phyloP scores from a whole-genome alignment of 2,797 vertebrate genomes.

The Poecilia wingei region DNA sequence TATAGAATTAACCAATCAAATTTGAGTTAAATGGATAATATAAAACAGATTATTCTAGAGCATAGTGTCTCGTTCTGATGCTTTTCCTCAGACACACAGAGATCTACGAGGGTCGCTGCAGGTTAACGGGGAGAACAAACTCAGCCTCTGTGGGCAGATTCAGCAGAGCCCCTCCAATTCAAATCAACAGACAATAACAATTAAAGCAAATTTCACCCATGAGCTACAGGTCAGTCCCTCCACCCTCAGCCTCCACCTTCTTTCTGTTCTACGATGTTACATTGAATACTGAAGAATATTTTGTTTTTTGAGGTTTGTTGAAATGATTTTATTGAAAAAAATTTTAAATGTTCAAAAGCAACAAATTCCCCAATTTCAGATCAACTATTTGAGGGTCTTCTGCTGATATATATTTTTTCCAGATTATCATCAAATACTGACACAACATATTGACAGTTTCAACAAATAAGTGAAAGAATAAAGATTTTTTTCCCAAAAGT shows the following conservation, averaged over 20 bases:
- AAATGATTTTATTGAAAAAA: too few relatives aligned
- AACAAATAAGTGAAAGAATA: too few relatives aligned
- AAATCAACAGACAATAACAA: slow-evolving; percentile 59
- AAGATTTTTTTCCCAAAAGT: too few relatives aligned
- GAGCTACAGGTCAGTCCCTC: slow-evolving; percentile 81
- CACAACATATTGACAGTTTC: too few relatives aligned
- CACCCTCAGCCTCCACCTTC: not conserved
- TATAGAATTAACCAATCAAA: not conserved
- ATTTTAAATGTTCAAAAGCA: too few relatives aligned
- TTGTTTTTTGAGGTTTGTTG: not conserved
- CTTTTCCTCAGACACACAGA: slow-evolving; percentile 71
- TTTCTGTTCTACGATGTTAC: not conserved
- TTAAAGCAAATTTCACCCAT: slow-evolving; percentile 78
- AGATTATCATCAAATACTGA: too few relatives aligned
- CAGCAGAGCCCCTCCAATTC: slow-evolving; percentile 61
- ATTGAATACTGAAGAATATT: not conserved
- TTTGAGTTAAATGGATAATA: not conserved
- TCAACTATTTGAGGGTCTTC: too few relatives aligned
- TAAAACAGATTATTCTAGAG: not conserved
- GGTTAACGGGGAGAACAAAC: slow-evolving; percentile 74
- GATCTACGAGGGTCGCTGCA: slow-evolving; percentile 76
- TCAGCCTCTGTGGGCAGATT: slow-evolving; percentile 78
- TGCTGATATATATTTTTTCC: too few relatives aligned
- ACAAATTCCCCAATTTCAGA: too few relatives aligned
- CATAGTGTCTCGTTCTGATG: not conserved